phyloP scores from a whole-genome alignment of 64 coral and sea anemone genomes.

The Montipora efflorescens region DNA sequence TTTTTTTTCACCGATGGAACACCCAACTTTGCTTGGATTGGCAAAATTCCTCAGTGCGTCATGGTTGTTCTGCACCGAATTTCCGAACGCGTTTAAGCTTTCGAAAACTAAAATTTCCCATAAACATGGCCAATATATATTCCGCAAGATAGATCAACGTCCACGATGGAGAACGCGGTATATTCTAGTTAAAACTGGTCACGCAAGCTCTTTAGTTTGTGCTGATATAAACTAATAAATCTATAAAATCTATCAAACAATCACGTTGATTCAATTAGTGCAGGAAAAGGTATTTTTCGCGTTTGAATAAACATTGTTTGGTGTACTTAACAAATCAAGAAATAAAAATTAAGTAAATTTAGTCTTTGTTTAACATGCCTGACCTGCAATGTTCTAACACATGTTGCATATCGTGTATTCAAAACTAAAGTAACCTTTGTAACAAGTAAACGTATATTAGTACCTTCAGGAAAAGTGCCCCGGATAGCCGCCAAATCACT shows the following conservation, averaged over 20 bases:
- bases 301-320: neutral
- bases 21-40: too few relatives aligned
- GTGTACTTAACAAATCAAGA: neutral
- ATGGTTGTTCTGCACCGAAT: too few relatives aligned
- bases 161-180: neutral
- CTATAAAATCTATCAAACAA: neutral
- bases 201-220: neutral
- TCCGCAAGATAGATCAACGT: neutral
- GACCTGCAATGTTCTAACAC: constrained; percentile 33
- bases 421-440: constrained; percentile 53
- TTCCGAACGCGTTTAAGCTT: neutral
- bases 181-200: constrained; percentile 5
- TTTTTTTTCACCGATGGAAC: too few relatives aligned
- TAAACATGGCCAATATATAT: neutral
- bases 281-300: neutral
- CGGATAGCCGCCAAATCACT: neutral
- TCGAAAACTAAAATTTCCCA: neutral
- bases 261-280: neutral
- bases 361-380: neutral
- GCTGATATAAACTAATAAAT: neutral
- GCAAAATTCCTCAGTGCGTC: too few relatives aligned
- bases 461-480: constrained; percentile 37
- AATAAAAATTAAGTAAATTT: neutral
- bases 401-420: constrained; percentile 23
- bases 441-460: constrained; percentile 47